These are phyloP conservation scores for Drosophila longiperda DNA, from an alignment of 2,888 invertebrate genomes.

Conservation along the genomic window DNA sequence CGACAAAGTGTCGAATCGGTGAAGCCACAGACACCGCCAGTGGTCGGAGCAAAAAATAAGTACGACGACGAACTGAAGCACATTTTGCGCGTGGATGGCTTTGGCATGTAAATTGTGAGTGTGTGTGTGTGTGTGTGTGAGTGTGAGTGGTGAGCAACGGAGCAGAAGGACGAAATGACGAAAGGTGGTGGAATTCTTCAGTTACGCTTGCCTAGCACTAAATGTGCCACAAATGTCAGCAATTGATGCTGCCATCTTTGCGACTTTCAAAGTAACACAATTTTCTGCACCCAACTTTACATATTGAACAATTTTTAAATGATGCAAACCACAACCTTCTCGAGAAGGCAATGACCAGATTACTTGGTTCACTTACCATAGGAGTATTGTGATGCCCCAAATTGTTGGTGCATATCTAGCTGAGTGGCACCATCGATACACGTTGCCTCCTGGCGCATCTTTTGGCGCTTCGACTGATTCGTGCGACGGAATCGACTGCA, in stretches of 20 bases:
- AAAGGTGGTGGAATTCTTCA: conserved; percentile 4
- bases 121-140: conserved; percentile 1
- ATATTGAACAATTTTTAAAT: not conserved
- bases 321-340: not conserved
- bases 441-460: conserved; percentile 35
- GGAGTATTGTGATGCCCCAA: conserved; percentile 55
- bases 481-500: conserved; percentile 25
- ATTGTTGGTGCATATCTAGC: conserved; percentile 57
- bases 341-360: not conserved
- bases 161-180: not conserved
- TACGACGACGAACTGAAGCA: conserved; percentile 7
- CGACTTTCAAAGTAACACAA: not conserved
- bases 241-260: conserved; percentile 18
- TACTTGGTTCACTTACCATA: conserved; percentile 47
- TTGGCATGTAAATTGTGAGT: conserved; percentile 53
- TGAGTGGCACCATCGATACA: conserved; percentile 23
- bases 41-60: too few relatives aligned
- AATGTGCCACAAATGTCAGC: conserved; percentile 10
- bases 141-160: not conserved
- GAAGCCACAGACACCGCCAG: not conserved
- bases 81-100: conserved; percentile 24
- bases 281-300: not conserved
- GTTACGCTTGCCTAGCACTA: conserved; percentile 1
- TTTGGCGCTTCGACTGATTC: conserved; percentile 33
- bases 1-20: not conserved